Evolutionary conservation across 1,140 invertebrate species (phyloP), one percentile per base, ranked within the genome.

Genomic region (Phortica variegata): DNA sequence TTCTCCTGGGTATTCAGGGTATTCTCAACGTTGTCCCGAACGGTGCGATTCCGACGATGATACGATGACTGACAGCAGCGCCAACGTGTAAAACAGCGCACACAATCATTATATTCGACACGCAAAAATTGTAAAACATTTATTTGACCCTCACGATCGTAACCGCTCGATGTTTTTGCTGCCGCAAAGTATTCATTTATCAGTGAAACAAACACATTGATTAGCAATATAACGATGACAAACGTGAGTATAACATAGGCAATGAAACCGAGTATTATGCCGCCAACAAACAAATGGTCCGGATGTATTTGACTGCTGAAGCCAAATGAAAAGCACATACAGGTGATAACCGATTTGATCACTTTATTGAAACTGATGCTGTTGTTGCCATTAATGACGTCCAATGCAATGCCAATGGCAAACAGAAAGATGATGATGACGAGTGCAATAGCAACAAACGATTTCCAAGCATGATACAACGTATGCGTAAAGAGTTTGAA

Each of bases 341-440:
- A 54, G 13, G 47, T 52, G 2, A 59, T 45, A 3, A 63, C 36
- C n/a, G 55, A 53, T 36, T 51, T 57, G 1, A 47, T 4, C 1
- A 73, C 38, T 1, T 10, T 16, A 8, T 53, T 53, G 2, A 69
- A 60, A 7, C 50, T 32, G 0, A n/a, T 13, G 16, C 55, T 56
- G 18, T 58, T 53, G 29, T 63, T 73, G 6, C 61, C 69, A 47
- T 73, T 69, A 0, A 70, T 59, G 18, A 50, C 58, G 0, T 51
- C 51, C 13, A 60, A 47, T 1, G 53, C 32, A 3, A 61, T 19
- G 15, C 53, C 54, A 43, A 56, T 59, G 15, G 52, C 61, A 4
- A 56, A 20, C 0, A 69, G 34, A 42, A 73, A 59, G 1, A 73
- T 36, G 3, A 46, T 13, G 3, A 73, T 66, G 5, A 48, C 44